These are phyloP conservation scores for Strix aluco DNA, from an alignment of 2,113 vertebrate genomes.

Conservation along the genomic window DNA sequence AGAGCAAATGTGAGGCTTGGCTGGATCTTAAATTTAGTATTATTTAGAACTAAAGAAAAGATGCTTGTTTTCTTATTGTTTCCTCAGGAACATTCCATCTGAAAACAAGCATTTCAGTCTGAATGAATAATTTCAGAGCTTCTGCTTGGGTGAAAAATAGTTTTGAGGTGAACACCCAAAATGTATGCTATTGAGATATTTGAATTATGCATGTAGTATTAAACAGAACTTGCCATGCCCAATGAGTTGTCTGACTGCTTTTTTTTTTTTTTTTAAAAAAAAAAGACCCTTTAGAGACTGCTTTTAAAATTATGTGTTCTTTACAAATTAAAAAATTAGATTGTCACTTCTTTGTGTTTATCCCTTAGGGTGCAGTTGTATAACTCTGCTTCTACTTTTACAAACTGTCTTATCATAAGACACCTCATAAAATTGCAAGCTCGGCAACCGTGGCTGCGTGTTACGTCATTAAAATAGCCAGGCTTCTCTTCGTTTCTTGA, in stretches of 20 bases:
- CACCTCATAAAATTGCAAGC: not conserved
- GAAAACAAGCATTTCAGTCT: not conserved
- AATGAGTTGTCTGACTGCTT: not conserved
- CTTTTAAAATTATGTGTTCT: not conserved
- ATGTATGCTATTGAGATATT: not conserved
- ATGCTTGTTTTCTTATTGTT: not conserved
- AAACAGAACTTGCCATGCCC: not conserved
- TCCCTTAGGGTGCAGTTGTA: not conserved
- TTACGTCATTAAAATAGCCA: fast-evolving
- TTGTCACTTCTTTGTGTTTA: not conserved
- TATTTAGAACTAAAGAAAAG: not conserved
- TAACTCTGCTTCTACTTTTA: not conserved
- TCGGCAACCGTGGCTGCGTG: fast-evolving
- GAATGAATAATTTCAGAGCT: not conserved
- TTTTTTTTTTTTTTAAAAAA: not conserved
- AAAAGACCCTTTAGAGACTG: not conserved
- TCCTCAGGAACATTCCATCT: not conserved
- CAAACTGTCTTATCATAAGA: fast-evolving
- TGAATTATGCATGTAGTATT: not conserved
- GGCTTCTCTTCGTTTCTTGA: not conserved
- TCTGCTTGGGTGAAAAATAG: not conserved
- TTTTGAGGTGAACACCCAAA: not conserved
- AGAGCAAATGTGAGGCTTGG: not conserved
- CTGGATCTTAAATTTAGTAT: not conserved
- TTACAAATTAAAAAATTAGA: not conserved